Conservation (phyloP, 2,113 vertebrate genomes). For the Brachionichthys hirsutus region DNA sequence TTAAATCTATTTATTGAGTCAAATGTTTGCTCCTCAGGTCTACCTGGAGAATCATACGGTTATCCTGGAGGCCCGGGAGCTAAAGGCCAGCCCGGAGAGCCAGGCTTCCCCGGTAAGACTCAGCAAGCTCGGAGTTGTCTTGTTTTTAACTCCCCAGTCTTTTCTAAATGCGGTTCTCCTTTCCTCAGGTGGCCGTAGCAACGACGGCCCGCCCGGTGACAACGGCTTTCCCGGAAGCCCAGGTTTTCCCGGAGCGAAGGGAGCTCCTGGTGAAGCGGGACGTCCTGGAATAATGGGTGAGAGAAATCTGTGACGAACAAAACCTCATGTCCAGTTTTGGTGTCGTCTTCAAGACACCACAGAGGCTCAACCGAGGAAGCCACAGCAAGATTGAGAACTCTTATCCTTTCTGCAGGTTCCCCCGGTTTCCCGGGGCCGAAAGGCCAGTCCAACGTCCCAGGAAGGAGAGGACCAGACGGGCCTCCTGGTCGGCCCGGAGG, state of each 20-base stretch:
- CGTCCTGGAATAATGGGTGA: slow-evolving; percentile 83
- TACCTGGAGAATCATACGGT: slow-evolving; percentile 75
- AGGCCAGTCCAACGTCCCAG: slow-evolving; percentile 81
- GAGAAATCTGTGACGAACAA: neutral
- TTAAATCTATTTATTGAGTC: neutral
- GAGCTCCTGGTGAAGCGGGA: slow-evolving; percentile 81
- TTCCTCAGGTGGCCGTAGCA: slow-evolving; percentile 78
- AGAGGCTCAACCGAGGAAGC: neutral
- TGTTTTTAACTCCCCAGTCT: no score
- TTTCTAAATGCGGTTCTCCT: neutral
- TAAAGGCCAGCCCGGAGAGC: slow-evolving; percentile 82
- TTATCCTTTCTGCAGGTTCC: slow-evolving; percentile 70
- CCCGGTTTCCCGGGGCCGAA: slow-evolving; percentile 79
- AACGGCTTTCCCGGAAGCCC: slow-evolving; percentile 79
- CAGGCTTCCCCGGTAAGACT: slow-evolving; percentile 82
- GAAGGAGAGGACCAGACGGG: slow-evolving; percentile 80
- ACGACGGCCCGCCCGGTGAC: slow-evolving; percentile 79
- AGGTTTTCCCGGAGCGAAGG: slow-evolving; percentile 82
- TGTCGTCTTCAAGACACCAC: neutral
- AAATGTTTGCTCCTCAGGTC: slow-evolving; percentile 73
- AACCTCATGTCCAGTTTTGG: neutral
- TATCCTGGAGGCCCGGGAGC: slow-evolving; percentile 77
- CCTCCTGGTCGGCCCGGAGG: slow-evolving; percentile 72
- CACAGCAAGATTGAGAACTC: neutral
- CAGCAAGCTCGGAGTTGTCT: neutral